Conservation (phyloP, 2,113 vertebrate species). For the Neotragus pygmaeus region DNA sequence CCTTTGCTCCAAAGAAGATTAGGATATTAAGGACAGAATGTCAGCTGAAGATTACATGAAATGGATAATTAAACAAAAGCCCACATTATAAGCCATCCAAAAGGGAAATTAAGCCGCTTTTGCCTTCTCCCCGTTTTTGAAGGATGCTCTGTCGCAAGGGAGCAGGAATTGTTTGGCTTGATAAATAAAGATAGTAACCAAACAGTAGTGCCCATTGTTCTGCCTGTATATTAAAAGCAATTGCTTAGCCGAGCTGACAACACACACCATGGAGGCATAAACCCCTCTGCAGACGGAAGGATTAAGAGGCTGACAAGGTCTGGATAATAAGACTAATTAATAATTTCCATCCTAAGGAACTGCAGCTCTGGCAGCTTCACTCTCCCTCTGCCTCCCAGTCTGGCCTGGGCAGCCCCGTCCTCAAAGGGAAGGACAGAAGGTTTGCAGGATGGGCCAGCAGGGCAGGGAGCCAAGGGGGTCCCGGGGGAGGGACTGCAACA, state of each 20-base stretch:
- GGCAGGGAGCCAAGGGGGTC: background rate
- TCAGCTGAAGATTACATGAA: slow-evolving; percentile 47
- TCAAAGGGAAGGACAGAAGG: background rate
- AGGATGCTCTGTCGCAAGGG: background rate
- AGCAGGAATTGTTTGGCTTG: background rate
- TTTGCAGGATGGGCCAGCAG: fast-evolving
- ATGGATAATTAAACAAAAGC: slow-evolving; percentile 59
- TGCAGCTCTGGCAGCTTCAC: background rate
- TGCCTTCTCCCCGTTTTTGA: background rate
- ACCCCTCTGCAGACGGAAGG: slow-evolving; percentile 47
- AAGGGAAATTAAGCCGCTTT: slow-evolving; percentile 37
- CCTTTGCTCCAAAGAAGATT: slow-evolving; percentile 61
- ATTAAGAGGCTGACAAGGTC: slow-evolving; percentile 58
- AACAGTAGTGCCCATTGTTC: slow-evolving; percentile 21
- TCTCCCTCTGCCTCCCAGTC: background rate
- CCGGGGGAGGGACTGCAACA: background rate
- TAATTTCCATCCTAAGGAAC: slow-evolving; percentile 56
- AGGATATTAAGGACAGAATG: background rate
- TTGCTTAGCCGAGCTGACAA: slow-evolving; percentile 47
- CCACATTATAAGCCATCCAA: background rate
- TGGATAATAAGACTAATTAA: slow-evolving; percentile 72
- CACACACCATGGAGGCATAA: background rate
- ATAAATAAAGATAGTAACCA: slow-evolving; percentile 55
- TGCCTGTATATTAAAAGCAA: background rate
- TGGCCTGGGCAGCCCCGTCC: background rate